Percentiles rank a stretch among this genome's conserved stretches.
phyloP scores from a whole-genome alignment of 2,888 invertebrate species.

The Nineta flava region DNA sequence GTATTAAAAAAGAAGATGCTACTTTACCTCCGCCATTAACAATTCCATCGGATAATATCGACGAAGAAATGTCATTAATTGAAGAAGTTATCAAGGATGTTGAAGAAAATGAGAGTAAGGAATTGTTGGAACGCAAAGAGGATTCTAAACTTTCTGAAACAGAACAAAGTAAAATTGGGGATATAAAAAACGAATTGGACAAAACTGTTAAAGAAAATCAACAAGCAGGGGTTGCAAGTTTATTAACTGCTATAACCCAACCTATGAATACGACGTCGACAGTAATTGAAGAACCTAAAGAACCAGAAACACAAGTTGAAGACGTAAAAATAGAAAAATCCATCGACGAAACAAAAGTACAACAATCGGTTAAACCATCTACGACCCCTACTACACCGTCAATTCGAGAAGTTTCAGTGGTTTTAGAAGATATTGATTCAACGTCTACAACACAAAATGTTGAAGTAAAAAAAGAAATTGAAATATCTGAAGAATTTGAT shows the following conservation, averaged over 20 bases:
- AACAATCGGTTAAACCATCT: conserved; percentile 10
- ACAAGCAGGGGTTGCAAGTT: neutral
- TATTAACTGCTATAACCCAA: neutral
- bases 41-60: conserved; percentile 2
- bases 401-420: conserved; percentile 7
- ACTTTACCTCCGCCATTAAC: neutral
- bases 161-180: conserved; percentile 3
- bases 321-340: conserved; percentile 9
- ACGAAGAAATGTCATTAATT: conserved; percentile 6
- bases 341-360: conserved; percentile 16
- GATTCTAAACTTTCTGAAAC: neutral
- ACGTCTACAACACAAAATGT: neutral
- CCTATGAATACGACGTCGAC: neutral
- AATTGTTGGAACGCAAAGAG: conserved; percentile 5
- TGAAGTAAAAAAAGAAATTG: conserved; percentile 11
- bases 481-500: conserved; percentile 28
- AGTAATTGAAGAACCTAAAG: conserved; percentile 7
- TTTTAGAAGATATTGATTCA: conserved; percentile 1
- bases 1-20: conserved; percentile 2
- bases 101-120: conserved; percentile 6
- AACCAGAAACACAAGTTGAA: conserved; percentile 6
- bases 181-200: conserved; percentile 5
- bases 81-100: conserved; percentile 8
- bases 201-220: conserved; percentile 1
- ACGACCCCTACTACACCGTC: conserved; percentile 5